Conservation (phyloP, 53 echinoderm and acorn worm species). For the Zoroaster sp. region DNA sequence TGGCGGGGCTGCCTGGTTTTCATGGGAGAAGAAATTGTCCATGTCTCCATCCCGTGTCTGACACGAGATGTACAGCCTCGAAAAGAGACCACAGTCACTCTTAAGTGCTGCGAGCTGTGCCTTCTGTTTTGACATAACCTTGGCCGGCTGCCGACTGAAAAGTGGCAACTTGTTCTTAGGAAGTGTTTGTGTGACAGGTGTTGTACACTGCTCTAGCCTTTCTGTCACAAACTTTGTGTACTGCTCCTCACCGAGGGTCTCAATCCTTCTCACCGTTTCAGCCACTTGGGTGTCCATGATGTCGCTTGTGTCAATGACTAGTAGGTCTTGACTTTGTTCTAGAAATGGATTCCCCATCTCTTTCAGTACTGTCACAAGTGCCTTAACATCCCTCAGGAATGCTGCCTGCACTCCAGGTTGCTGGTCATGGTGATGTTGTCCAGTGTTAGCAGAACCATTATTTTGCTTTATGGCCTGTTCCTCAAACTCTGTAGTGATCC, state of each 20-base stretch:
- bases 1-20: no score
- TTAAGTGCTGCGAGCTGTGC: no score
- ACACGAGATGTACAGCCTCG: conserved; percentile 31
- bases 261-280: no score
- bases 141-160: no score
- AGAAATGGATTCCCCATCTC: background rate
- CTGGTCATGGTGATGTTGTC: background rate
- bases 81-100: conserved; percentile 45
- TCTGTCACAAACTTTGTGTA: no score
- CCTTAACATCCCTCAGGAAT: no score
- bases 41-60: conserved; percentile 43
- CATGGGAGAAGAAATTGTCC: conserved; percentile 40
- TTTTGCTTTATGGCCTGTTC: background rate
- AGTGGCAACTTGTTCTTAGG: no score
- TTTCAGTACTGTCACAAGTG: conserved; percentile 4
- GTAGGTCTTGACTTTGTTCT: background rate
- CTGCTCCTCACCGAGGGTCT: no score
- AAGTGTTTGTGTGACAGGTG: no score
- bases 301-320: conserved; percentile 27
- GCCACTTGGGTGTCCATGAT: background rate
- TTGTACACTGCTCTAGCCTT: background rate
- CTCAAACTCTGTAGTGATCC: no score
- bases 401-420: background rate
- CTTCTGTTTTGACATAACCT: conserved; percentile 43
- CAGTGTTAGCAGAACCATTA: background rate